These are phyloP conservation scores for Drosophila macrothrix DNA, from an alignment of 2,888 invertebrate species.

Conservation along the genomic window DNA sequence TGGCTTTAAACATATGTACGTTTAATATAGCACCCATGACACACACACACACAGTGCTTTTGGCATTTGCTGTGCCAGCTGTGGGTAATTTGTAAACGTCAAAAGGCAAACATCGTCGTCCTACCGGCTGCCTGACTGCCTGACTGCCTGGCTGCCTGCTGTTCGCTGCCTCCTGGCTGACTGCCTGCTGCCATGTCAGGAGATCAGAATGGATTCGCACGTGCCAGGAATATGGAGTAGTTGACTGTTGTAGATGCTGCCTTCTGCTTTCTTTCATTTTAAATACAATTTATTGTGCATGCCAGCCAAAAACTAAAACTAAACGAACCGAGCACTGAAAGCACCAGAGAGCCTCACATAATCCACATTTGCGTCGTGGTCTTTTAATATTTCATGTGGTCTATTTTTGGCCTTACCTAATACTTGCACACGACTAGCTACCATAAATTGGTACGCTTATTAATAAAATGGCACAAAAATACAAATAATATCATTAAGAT, in stretches of 20 bases:
- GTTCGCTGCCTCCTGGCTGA: slow-evolving; percentile 22
- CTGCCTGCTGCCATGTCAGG: slow-evolving; percentile 57
- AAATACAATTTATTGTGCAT: slow-evolving; percentile 77
- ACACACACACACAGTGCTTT: slow-evolving; percentile 38
- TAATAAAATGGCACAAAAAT: slow-evolving; percentile 59
- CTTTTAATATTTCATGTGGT: slow-evolving; percentile 72
- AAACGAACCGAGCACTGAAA: slow-evolving; percentile 36
- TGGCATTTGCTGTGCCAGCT: slow-evolving; percentile 65
- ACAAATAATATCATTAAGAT: neutral
- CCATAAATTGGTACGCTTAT: slow-evolving; percentile 60
- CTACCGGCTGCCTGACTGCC: slow-evolving; percentile 35
- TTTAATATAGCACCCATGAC: slow-evolving; percentile 72
- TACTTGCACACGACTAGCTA: slow-evolving; percentile 3
- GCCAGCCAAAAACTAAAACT: slow-evolving; percentile 61
- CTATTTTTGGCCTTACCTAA: slow-evolving; percentile 14
- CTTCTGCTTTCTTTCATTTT: slow-evolving; percentile 66
- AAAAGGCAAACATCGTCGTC: slow-evolving; percentile 78
- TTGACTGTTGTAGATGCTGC: slow-evolving; percentile 14
- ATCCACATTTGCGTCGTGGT: slow-evolving; percentile 65
- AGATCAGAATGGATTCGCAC: slow-evolving; percentile 77
- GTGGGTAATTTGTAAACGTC: slow-evolving; percentile 79
- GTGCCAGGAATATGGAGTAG: slow-evolving; percentile 63
- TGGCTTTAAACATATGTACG: slow-evolving; percentile 74
- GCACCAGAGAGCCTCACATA: slow-evolving; percentile 39
- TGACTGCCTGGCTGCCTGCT: slow-evolving; percentile 27